Conservation (phyloP, 2,113 vertebrate species). For the Elephantulus edwardii region DNA sequence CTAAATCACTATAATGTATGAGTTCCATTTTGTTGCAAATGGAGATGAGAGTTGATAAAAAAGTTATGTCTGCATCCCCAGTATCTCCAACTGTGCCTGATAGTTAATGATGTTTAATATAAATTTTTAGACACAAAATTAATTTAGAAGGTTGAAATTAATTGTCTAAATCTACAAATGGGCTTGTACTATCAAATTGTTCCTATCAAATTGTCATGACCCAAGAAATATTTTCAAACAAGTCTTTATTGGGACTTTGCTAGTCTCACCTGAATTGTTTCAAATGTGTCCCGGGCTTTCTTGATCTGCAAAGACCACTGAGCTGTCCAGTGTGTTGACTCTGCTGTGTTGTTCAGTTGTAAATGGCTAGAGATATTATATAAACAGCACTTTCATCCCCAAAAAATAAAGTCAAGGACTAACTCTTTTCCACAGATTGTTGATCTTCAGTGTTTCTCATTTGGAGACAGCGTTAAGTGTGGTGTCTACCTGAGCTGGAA, state of each 20-base stretch:
- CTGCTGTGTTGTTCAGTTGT: background rate
- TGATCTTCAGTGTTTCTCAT: background rate
- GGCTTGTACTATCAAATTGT: background rate
- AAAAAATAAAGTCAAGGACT: background rate
- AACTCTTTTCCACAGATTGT: background rate
- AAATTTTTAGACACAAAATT: background rate
- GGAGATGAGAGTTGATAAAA: background rate
- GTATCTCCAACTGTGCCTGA: background rate
- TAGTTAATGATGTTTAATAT: background rate
- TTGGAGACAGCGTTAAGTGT: background rate
- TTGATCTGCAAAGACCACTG: background rate
- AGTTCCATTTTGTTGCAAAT: background rate
- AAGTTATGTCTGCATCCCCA: background rate
- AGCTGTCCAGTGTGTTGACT: background rate
- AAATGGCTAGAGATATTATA: background rate
- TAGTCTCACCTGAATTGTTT: background rate
- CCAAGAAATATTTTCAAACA: background rate
- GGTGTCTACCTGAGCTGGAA: background rate
- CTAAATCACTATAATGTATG: background rate
- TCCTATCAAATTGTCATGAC: background rate
- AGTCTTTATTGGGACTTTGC: background rate
- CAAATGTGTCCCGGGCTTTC: background rate
- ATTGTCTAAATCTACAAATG: background rate
- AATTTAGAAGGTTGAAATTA: background rate
- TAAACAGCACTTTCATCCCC: slow-evolving; percentile 5